phyloP scores from a whole-genome alignment of 1,140 invertebrate genomes.

The Dendrolimus kikuchii region DNA sequence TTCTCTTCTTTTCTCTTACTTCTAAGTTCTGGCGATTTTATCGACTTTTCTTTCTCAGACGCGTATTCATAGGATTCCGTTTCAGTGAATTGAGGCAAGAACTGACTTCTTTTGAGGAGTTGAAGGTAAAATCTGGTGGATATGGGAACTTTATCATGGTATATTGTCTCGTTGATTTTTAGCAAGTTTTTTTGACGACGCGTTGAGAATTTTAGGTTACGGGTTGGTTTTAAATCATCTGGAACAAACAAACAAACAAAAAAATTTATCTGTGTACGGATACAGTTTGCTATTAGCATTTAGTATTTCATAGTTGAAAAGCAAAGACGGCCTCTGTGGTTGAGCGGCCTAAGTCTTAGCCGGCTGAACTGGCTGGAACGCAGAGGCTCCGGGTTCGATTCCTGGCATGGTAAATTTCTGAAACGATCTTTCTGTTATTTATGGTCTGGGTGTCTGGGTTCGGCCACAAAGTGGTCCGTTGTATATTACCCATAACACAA shows the following conservation, averaged over 20 bases:
- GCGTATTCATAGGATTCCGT: constrained; percentile 54
- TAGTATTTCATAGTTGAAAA: too few relatives aligned
- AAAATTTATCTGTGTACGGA: constrained; percentile 2
- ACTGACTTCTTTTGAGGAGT: constrained; percentile 54
- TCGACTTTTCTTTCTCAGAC: constrained; percentile 43
- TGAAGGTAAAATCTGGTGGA: constrained; percentile 58
- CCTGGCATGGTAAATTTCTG: too few relatives aligned
- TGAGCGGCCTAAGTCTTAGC: too few relatives aligned
- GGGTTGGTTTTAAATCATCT: constrained; percentile 5
- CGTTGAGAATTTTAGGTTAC: too few relatives aligned
- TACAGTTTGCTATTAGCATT: too few relatives aligned
- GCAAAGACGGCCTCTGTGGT: too few relatives aligned
- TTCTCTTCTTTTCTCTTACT: constrained; percentile 30
- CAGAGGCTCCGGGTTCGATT: too few relatives aligned
- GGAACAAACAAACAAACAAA: constrained; percentile 21
- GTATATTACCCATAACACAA: too few relatives aligned
- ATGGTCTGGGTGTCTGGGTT: too few relatives aligned
- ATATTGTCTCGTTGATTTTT: constrained; percentile 51
- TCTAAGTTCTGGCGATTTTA: constrained; percentile 30
- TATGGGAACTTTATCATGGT: constrained; percentile 59
- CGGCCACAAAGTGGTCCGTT: too few relatives aligned
- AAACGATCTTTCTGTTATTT: too few relatives aligned
- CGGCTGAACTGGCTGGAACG: too few relatives aligned
- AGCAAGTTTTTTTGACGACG: constrained; percentile 39
- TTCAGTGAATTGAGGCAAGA: constrained; percentile 41